Evolutionary conservation across 2,797 vertebrate species (phyloP).

Genomic region (Hydrocynus forskahlii): DNA sequence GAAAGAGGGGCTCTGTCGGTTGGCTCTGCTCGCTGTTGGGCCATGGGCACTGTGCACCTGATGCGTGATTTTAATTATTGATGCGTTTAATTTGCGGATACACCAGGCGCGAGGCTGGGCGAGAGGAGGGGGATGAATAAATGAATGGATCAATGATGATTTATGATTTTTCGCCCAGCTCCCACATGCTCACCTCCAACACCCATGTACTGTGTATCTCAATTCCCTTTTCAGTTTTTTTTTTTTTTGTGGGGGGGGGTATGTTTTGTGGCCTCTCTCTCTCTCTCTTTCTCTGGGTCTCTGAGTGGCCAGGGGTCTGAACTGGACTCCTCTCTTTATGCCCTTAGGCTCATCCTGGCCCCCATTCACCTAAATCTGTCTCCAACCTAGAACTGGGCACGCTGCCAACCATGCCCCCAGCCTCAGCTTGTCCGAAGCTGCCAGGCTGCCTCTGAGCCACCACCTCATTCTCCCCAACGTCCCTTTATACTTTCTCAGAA

Average conservation of each 20-base stretch:
- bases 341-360: slow-evolving; percentile 74
- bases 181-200: slow-evolving; percentile 11
- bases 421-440: slow-evolving; percentile 46
- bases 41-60: slow-evolving; percentile 52
- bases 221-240: slow-evolving; percentile 35
- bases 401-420: slow-evolving; percentile 70
- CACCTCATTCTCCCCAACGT: slow-evolving; percentile 40
- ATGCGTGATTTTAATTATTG: slow-evolving; percentile 60
- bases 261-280: slow-evolving; percentile 8
- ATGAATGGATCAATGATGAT: slow-evolving; percentile 52
- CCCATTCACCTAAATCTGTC: slow-evolving; percentile 70
- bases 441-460: slow-evolving; percentile 47
- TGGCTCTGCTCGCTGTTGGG: slow-evolving; percentile 46
- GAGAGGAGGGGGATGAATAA: slow-evolving; percentile 29
- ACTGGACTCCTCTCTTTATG: slow-evolving; percentile 74
- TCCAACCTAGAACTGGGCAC: slow-evolving; percentile 54
- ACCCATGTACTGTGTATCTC: slow-evolving; percentile 17
- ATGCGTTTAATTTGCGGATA: slow-evolving; percentile 57
- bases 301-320: slow-evolving; percentile 58
- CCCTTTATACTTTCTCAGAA: slow-evolving; percentile 46
- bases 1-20: slow-evolving; percentile 44
- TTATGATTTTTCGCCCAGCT: slow-evolving; percentile 47
- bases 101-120: slow-evolving; percentile 43
- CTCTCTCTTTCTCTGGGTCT: slow-evolving; percentile 35
- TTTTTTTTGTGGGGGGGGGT: slow-evolving; percentile 10